A percentile compares a stretch with the other conserved stretches of the same genome.
Conservation (phyloP, 2,113 vertebrate species). For the Petromus typicus region DNA sequence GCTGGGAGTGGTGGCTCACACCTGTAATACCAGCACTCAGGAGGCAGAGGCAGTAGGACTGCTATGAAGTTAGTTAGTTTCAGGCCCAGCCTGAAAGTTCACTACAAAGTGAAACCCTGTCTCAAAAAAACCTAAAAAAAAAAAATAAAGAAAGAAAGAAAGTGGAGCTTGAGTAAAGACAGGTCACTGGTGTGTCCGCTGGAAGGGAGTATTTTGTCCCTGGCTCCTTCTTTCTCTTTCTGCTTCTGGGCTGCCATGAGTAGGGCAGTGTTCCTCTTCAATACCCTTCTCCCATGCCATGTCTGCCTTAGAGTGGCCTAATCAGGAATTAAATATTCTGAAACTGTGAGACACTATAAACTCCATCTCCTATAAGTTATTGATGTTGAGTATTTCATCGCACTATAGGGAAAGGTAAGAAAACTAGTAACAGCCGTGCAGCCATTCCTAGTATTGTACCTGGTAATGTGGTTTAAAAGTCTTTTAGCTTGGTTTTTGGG, state of each 20-base stretch:
- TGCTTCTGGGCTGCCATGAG: neutral
- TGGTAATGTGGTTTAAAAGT: neutral
- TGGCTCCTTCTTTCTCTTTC: neutral
- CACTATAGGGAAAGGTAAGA: neutral
- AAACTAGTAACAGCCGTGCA: neutral
- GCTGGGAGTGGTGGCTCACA: too few relatives aligned
- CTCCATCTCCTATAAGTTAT: neutral
- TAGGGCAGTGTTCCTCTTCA: neutral
- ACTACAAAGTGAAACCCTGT: too few relatives aligned
- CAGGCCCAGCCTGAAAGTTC: too few relatives aligned
- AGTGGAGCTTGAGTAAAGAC: too few relatives aligned
- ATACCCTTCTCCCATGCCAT: neutral
- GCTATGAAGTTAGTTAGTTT: too few relatives aligned
- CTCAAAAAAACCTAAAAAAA: too few relatives aligned
- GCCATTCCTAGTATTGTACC: neutral
- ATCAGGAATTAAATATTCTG: neutral
- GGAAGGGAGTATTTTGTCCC: neutral
- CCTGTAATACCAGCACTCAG: too few relatives aligned
- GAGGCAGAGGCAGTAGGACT: too few relatives aligned
- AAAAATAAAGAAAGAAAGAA: too few relatives aligned
- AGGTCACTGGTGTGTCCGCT: neutral
- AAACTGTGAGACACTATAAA: neutral
- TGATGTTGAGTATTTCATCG: neutral
- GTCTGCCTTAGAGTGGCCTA: neutral
- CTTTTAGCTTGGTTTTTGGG: neutral